Evolutionary conservation across 2,113 vertebrate genomes (phyloP), one percentile per base, ranked within the genome.

Genomic region (Erythrocercus mccallii): DNA sequence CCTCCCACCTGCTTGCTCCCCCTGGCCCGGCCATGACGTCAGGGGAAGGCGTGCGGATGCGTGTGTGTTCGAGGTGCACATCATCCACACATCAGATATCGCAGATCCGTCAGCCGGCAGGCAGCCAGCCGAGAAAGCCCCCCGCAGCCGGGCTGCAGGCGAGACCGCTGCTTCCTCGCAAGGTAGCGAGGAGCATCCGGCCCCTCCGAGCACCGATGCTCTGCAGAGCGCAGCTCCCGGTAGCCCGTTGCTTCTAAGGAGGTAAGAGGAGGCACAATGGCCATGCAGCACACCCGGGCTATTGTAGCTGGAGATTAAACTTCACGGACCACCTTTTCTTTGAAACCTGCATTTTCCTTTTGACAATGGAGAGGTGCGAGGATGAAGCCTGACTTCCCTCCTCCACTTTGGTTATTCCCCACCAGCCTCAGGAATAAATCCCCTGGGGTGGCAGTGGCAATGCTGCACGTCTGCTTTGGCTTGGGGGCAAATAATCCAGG

Each of bases 1-100:
- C 97, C 97, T 95, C 96, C 97, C 97, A 95, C 96, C 97, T 71
- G 91, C 96, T 93, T 47, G 44, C 92, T 91, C 96, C 92, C 94
- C 30, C 73, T 92, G 87, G 87, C 91, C 80, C 51, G 69, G 77
- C 53, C 94, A 95, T 97, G 97, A 98, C 98, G 98, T 98, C 97
- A 97, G 95, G 96, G 74, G 90, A 95, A 89, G 96, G 97, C 88
- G 94, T 97, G 97, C 53, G 96, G 81, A 62, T 95, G 81, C 90
- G 89, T 94, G 96, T 76, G 93, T 95, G 95, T 85, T 95, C 72
- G 82, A 88, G 95, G 94, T 81, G 78, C 95, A 40, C 95, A 93
- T 92, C 94, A 76, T 82, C 70, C 92, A 37, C 94, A 62, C 86
- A 78, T 48, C 84, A 65, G 91, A 68, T 12, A 84, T 30, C 84